Evolutionary conservation across 1,140 invertebrate species (phyloP).

Genomic region (Calosoma granatense): DNA sequence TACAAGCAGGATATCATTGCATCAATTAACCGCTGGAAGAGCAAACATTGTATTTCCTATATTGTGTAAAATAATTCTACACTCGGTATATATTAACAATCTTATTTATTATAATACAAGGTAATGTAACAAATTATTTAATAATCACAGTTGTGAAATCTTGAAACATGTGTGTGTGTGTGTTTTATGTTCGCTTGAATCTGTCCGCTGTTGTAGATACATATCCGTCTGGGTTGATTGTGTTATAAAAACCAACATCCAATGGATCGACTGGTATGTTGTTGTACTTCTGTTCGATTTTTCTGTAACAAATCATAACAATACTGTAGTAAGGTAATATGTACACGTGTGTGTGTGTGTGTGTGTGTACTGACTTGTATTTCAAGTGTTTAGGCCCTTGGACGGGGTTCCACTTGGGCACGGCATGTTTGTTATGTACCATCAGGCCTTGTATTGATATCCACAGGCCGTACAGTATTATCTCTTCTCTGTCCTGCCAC

Average conservation of each 20-base stretch:
- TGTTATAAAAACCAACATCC: neutral
- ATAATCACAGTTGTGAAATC: too few relatives aligned
- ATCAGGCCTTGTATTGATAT: neutral
- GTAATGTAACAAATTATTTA: too few relatives aligned
- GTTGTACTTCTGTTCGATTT: neutral
- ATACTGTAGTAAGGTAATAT: neutral
- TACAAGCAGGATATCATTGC: too few relatives aligned
- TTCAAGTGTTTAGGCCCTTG: neutral
- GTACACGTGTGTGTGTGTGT: neutral
- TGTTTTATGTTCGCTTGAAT: too few relatives aligned
- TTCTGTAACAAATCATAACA: neutral
- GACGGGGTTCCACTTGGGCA: neutral
- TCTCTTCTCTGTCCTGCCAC: neutral
- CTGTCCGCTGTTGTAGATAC: too few relatives aligned
- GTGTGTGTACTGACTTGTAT: neutral
- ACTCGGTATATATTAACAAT: too few relatives aligned
- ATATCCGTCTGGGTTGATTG: neutral
- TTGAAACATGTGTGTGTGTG: too few relatives aligned
- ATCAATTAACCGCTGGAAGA: too few relatives aligned
- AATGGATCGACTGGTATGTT: neutral
- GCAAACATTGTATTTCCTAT: too few relatives aligned
- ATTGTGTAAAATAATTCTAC: too few relatives aligned
- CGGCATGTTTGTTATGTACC: neutral
- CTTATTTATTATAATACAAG: too few relatives aligned
- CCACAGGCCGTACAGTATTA: neutral